A percentile compares a stretch with the other conserved stretches of the same genome.
These are phyloP conservation scores for Arrhamphus sclerolepis DNA, from an alignment of 2,797 vertebrate genomes.

Conservation along the genomic window DNA sequence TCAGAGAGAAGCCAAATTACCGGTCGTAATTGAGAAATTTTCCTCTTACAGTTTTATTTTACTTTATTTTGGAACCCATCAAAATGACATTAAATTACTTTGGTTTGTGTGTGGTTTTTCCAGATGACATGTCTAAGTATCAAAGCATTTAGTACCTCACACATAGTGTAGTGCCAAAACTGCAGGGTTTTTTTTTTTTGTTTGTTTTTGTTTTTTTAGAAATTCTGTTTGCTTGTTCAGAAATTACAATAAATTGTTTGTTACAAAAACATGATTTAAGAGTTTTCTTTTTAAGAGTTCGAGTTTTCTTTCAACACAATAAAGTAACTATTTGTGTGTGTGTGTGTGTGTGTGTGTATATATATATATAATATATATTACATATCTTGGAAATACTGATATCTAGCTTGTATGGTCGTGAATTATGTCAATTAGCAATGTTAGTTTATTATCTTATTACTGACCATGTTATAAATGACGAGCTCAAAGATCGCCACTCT, in stretches of 20 bases:
- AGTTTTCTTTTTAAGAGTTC: constrained; percentile 3
- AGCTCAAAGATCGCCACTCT: constrained; percentile 13
- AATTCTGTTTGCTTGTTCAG: constrained; percentile 67
- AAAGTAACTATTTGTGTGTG: neutral
- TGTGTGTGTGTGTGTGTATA: neutral
- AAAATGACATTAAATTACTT: constrained; percentile 29
- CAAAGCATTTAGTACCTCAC: constrained; percentile 78
- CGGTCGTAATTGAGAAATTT: constrained; percentile 40
- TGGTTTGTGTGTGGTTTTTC: constrained; percentile 47
- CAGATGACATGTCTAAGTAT: constrained; percentile 61
- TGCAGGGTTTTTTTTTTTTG: constrained; percentile 64
- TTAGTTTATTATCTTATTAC: neutral
- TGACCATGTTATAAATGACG: constrained; percentile 25
- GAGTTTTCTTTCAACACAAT: neutral
- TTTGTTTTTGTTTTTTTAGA: constrained; percentile 72
- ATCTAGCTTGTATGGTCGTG: too few species aligned
- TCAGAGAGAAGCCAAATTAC: constrained; percentile 37
- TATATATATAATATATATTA: too few species aligned
- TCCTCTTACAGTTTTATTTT: constrained; percentile 26
- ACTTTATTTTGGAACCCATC: constrained; percentile 44
- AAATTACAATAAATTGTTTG: constrained; percentile 87
- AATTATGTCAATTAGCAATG: too few species aligned
- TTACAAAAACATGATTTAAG: constrained; percentile 72
- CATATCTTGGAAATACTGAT: too few species aligned
- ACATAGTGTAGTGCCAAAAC: constrained; percentile 92